Evolutionary conservation across 2,888 invertebrate genomes (phyloP).

Genomic region (Philonicus albiceps): DNA sequence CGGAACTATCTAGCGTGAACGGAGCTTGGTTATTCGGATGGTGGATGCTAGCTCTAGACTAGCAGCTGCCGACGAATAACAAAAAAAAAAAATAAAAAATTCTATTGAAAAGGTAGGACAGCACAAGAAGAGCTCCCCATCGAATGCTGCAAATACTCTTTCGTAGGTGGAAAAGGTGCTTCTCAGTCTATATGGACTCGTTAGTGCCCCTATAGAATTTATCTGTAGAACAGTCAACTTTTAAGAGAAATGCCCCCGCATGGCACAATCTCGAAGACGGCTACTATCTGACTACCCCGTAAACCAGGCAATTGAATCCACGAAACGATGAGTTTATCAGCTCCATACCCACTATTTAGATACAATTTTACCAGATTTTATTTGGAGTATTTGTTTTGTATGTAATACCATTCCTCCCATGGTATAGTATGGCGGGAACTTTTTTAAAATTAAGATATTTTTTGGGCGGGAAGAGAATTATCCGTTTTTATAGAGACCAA

Average conservation of each 20-base stretch:
- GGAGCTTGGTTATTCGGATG: neutral
- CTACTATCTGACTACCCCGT: neutral
- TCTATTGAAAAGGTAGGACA: neutral
- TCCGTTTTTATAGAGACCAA: neutral
- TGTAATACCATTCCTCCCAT: neutral
- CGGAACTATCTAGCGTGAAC: conserved; percentile 1
- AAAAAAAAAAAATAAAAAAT: no score
- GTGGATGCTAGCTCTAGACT: neutral
- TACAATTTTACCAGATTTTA: neutral
- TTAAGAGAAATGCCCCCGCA: neutral
- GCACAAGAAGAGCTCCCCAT: neutral
- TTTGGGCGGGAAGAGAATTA: neutral
- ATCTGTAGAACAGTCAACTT: neutral
- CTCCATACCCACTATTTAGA: neutral
- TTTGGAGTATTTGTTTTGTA: neutral
- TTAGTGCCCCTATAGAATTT: neutral
- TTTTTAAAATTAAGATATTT: neutral
- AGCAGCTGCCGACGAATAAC: neutral
- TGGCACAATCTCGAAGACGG: neutral
- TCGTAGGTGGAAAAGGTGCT: neutral
- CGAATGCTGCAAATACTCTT: neutral
- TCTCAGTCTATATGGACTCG: neutral
- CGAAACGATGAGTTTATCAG: neutral
- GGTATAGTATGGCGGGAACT: neutral
- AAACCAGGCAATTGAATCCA: neutral